Evolutionary conservation across 64 coral and sea anemone genomes (phyloP).

Genomic region (Stichodactyla mertensii): DNA sequence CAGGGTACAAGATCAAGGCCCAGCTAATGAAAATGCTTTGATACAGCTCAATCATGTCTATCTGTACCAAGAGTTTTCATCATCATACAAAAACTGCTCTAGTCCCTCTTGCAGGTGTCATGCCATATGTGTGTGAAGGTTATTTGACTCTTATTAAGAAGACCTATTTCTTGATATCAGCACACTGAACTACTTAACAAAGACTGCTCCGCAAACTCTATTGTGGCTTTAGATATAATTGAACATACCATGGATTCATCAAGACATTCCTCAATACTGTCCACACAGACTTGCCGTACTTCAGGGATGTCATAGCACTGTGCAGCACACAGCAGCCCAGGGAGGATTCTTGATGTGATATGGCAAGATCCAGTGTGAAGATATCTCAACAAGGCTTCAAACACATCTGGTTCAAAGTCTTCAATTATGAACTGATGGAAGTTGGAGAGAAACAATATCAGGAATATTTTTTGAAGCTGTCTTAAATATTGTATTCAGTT

Average conservation of each 20-base stretch:
- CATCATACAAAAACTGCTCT: too few relatives aligned
- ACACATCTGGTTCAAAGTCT: conserved; percentile 16
- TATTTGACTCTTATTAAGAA: too few relatives aligned
- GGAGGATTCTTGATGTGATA: neutral
- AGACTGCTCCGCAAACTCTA: neutral
- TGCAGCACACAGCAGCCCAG: conserved; percentile 16
- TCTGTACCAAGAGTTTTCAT: too few relatives aligned
- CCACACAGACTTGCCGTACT: conserved; percentile 6
- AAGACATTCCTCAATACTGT: conserved; percentile 27
- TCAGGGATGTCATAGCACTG: conserved; percentile 5
- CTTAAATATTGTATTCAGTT: too few relatives aligned
- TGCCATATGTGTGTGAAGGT: too few relatives aligned
- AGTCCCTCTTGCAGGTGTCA: too few relatives aligned
- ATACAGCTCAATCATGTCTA: too few relatives aligned
- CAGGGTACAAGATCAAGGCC: too few relatives aligned
- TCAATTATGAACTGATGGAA: neutral
- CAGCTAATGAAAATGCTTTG: too few relatives aligned
- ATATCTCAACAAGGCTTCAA: conserved; percentile 18
- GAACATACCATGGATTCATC: conserved; percentile 4
- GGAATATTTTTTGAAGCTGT: too few relatives aligned
- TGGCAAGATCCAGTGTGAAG: conserved; percentile 23
- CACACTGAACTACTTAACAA: too few relatives aligned
- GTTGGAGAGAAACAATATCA: neutral
- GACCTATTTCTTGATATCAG: too few relatives aligned
- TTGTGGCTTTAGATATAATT: neutral